phyloP scores from a whole-genome alignment of 1,140 invertebrate genomes.

The Plectrocnemia conspersa region DNA sequence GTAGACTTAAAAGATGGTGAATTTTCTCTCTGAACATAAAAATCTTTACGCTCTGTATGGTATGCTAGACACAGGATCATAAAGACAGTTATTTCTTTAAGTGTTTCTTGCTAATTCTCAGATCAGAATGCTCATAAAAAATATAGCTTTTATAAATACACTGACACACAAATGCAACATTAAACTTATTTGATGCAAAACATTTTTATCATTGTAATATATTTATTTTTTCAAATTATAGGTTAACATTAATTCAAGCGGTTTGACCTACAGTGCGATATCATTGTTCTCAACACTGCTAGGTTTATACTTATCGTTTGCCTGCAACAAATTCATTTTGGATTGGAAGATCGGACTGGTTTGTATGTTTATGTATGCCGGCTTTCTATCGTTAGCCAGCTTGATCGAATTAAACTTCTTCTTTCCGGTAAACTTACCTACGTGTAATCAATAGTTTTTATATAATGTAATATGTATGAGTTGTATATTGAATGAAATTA shows the following conservation, averaged over 20 bases:
- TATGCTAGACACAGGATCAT: too few species aligned
- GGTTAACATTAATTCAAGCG: constrained; percentile 69
- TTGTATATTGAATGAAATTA: neutral
- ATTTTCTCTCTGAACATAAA: too few species aligned
- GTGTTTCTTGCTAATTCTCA: too few species aligned
- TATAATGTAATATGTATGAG: neutral
- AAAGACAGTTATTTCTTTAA: too few species aligned
- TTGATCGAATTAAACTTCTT: constrained; percentile 84
- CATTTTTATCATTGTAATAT: neutral
- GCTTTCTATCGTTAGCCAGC: constrained; percentile 72
- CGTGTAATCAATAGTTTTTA: constrained; percentile 52
- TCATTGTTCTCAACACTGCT: constrained; percentile 72
- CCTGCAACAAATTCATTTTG: constrained; percentile 72
- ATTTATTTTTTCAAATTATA: constrained; percentile 36
- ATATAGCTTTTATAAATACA: neutral
- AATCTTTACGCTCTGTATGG: too few species aligned
- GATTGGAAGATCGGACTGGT: constrained; percentile 72
- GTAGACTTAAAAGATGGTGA: too few species aligned
- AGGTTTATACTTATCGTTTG: constrained; percentile 70
- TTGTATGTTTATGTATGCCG: constrained; percentile 71
- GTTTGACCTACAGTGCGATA: constrained; percentile 76
- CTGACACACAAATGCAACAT: neutral
- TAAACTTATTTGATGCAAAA: constrained; percentile 7
- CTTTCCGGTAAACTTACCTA: constrained; percentile 78
- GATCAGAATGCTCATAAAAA: neutral